These are phyloP conservation scores for Struthidea cinerea DNA, from an alignment of 2,113 vertebrate genomes.

Conservation along the genomic window DNA sequence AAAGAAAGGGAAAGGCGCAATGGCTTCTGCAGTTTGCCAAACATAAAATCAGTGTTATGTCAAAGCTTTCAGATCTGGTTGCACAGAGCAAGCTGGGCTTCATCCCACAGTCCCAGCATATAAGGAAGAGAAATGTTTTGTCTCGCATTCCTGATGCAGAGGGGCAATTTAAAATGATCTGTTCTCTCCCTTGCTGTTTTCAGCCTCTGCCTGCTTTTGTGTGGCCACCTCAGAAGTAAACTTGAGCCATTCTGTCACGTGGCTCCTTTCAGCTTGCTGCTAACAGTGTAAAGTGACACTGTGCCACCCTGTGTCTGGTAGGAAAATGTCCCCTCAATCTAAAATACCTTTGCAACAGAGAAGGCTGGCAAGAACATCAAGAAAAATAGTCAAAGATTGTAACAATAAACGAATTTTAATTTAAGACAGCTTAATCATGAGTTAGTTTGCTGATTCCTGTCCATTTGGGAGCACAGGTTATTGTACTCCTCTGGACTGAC, in stretches of 20 bases:
- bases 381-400: neutral
- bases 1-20: neutral
- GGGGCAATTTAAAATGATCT: neutral
- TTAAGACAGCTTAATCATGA: neutral
- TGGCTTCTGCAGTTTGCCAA: neutral
- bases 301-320: conserved; percentile 13
- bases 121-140: neutral
- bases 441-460: neutral
- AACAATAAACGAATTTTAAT: conserved; percentile 48
- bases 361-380: neutral
- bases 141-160: neutral
- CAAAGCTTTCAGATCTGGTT: neutral
- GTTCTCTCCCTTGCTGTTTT: neutral
- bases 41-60: neutral
- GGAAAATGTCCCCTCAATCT: neutral
- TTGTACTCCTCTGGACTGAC: conserved; percentile 75
- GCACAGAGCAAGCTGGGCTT: neutral
- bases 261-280: neutral
- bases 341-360: neutral
- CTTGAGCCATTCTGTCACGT: neutral
- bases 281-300: neutral
- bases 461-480: conserved; percentile 70
- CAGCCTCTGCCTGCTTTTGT: neutral
- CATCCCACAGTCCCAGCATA: neutral
- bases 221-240: neutral